These are phyloP conservation scores for Vandiemenella viatica DNA, from an alignment of 2,888 invertebrate species.

Conservation along the genomic window DNA sequence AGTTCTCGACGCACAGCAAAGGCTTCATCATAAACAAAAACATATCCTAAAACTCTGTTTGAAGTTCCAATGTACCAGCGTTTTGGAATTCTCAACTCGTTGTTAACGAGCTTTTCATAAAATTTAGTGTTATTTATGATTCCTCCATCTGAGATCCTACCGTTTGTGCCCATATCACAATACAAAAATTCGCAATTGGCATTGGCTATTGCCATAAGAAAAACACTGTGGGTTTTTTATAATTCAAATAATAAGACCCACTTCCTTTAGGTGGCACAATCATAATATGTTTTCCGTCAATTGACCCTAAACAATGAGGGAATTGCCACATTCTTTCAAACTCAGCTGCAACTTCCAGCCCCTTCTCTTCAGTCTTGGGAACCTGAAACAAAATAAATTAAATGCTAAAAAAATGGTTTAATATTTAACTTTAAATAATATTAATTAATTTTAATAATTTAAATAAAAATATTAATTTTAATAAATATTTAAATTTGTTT, in stretches of 20 bases:
- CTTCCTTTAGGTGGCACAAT: slow-evolving; percentile 11
- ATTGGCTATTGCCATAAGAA: slow-evolving; percentile 19
- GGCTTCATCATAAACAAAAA: slow-evolving; percentile 16
- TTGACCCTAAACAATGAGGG: slow-evolving; percentile 18
- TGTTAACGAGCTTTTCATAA: slow-evolving; percentile 15
- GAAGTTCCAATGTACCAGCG: slow-evolving; percentile 13
- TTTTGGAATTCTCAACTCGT: slow-evolving; percentile 14
- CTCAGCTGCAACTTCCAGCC: slow-evolving; percentile 17
- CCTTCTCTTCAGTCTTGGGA: slow-evolving; percentile 15
- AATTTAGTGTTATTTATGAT: slow-evolving; percentile 14
- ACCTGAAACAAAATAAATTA: slow-evolving; percentile 13
- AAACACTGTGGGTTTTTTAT: slow-evolving; percentile 16
- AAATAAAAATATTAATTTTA: too few relatives aligned
- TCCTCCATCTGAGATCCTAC: slow-evolving; percentile 20
- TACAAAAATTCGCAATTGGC: slow-evolving; percentile 16
- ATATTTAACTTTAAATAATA: too few relatives aligned
- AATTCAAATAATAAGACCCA: slow-evolving; percentile 3
- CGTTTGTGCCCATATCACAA: slow-evolving; percentile 18
- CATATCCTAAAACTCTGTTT: slow-evolving; percentile 14
- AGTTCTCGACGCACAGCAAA: slow-evolving; percentile 14
- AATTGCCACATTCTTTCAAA: slow-evolving; percentile 20
- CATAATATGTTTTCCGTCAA: slow-evolving; percentile 21
- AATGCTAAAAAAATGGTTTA: too few relatives aligned
- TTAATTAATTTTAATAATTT: too few relatives aligned
- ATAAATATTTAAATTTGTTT: too few relatives aligned